Evolutionary conservation across 2,113 vertebrate genomes (phyloP), one percentile per base, ranked within the genome.

Genomic region (Lota lota): DNA sequence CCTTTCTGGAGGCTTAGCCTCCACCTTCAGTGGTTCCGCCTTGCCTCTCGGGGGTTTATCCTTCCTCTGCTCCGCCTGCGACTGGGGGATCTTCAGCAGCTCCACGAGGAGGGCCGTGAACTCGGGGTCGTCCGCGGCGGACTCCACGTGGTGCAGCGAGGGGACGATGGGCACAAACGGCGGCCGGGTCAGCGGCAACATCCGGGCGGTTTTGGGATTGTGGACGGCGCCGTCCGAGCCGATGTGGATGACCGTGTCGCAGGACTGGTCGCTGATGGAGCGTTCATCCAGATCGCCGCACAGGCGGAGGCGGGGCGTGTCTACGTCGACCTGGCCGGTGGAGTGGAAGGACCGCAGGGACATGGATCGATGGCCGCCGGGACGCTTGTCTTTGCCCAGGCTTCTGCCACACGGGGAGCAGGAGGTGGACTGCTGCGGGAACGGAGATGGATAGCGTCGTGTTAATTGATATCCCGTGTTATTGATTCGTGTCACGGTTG

Each of bases 151-250:
- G 84, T 98, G 94, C 70, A 98, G 81, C 71, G 96, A 95, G 0
- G 96, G 97, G 83, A 99, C 97, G 12, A 99, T 98, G 18, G 97
- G 94, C 61, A 98, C 95, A 79, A 97, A 98, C 69, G 98, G 93
- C 0, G 95, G 94, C 28, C 93, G 95, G 0, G 92, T 90, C 71
- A 95, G 92, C 0, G 93, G 40, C 40, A 47, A 47, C 40, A 47
- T 93, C 19, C 94, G 89, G 5, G 94, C 90, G 75, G 91, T 93
- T 82, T 93, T 93, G 0, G 94, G 93, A 53, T 58, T 58, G 18
- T 94, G 91, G 61, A 94, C 92, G 1, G 93, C 92, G 64, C 96
- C 95, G 0, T 96, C 93, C 0, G 94, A 94, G 67, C 96, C 95
- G 14, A 98, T 92, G 0, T 97, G 96, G 88, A 99, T 95, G 82